Evolutionary conservation across 2,888 invertebrate genomes (phyloP).

Genomic region (Ornithoptera priamus): DNA sequence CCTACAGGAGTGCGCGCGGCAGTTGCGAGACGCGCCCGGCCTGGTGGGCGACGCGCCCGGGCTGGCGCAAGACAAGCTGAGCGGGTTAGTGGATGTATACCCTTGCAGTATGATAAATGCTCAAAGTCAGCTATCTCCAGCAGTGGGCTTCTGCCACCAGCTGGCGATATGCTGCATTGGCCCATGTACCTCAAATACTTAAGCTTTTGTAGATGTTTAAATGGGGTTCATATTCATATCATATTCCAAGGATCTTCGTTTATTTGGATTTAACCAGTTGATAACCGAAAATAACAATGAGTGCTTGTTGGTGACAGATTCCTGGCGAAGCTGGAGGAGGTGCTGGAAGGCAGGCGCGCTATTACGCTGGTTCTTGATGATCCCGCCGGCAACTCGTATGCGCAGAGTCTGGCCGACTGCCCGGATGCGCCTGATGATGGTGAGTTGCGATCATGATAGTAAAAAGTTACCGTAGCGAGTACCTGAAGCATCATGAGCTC

Average conservation of each 20-base stretch:
- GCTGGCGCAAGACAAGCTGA: constrained; percentile 64
- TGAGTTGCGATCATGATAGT: constrained; percentile 32
- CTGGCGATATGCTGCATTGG: too few species aligned
- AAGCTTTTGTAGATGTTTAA: too few species aligned
- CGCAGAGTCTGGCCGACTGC: constrained; percentile 89
- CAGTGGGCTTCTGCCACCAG: too few species aligned
- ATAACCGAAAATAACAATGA: too few species aligned
- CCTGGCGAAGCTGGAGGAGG: constrained; percentile 82
- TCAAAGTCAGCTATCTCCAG: too few species aligned
- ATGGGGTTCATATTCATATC: too few species aligned
- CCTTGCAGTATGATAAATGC: too few species aligned
- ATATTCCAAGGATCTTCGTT: too few species aligned
- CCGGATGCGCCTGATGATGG: constrained; percentile 80
- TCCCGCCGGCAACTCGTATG: constrained; percentile 98
- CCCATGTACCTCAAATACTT: too few species aligned
- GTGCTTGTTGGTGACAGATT: constrained; percentile 68
- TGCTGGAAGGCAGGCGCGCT: constrained; percentile 80
- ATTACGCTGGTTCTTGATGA: constrained; percentile 94
- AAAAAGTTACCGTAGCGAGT: too few species aligned
- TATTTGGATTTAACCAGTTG: too few species aligned
- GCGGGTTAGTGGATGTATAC: constrained; percentile 43
- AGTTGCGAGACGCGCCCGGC: constrained; percentile 84
- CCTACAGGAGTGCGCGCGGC: constrained; percentile 84
- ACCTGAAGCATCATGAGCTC: too few species aligned
- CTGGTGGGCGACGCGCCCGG: constrained; percentile 84